Base-by-base conservation (phyloP, 2,797 vertebrate genomes). In the Lophius americanus region DNA sequence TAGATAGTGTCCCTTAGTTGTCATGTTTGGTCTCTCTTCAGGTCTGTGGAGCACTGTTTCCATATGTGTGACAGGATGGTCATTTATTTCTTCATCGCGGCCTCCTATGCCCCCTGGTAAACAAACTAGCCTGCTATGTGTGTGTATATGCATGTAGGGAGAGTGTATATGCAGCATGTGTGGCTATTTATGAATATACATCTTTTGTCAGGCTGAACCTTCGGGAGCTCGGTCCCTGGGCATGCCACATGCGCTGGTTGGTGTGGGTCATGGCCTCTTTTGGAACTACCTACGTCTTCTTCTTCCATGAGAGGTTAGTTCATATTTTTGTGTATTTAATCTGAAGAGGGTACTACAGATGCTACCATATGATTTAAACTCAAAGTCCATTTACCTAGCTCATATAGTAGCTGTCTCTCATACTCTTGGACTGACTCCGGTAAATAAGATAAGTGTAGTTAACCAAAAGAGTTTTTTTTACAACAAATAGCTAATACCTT, bases 41-140 rank as follows among this genome's bases (percentile, higher is more conserved):
- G 96, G 88, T 95, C 92, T 1, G 94, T 98, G 80, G 97, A 98
- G 75, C 96, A 96, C 53, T 98, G 96, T 79, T 94, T 99, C 82
- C 97, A 98, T 91, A 98, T 98, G 96, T 96, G 94, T 12, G 96
- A 98, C 90, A 92, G 97, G 80, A 97, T 98, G 95, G 96, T 95
- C 74, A 98, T 98, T 86, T 98, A 98, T 78, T 98, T 98, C 94
- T 98, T 98, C 94, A 98, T 98, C 0, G 97, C 96, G 0, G 97
- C 96, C 0, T 98, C 97, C 11, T 99, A 99, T 0, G 95, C 97
- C 13, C 97, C 97, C 43, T 99, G 97, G 96, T 98, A 93, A 97
- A 94, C 60, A 55, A 57, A 50, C 14, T 39, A 46, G 44, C 46
- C n/a, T 33, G 60, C 52, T 56, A 0, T 9, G 33, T 64, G 41